Evolutionary conservation across 2,888 invertebrate genomes (phyloP).

Genomic region (Pegoplata infirma): DNA sequence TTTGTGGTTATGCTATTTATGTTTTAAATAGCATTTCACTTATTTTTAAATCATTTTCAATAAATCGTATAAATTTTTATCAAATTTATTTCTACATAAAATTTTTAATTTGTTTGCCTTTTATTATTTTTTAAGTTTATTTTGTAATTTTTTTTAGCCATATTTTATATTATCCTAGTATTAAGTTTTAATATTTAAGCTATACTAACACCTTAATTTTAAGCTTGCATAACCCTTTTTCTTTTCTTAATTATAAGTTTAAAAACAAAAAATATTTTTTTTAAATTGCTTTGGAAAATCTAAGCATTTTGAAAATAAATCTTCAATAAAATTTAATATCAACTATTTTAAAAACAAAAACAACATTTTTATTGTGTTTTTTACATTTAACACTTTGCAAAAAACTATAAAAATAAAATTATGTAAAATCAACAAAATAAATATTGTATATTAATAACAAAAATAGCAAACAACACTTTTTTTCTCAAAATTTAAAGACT

Average conservation of each 20-base stretch:
- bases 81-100: conserved; percentile 10
- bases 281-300: conserved; percentile 18
- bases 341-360: conserved; percentile 5
- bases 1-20: conserved; percentile 1
- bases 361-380: too few relatives aligned
- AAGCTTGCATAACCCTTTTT: conserved; percentile 21
- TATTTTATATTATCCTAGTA: conserved; percentile 34
- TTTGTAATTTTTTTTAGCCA: conserved; percentile 49
- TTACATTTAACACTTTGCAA: neutral
- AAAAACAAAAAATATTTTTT: neutral
- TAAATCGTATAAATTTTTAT: conserved; percentile 35
- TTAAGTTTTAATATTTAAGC: conserved; percentile 49
- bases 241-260: conserved; percentile 27
- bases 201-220: conserved; percentile 31
- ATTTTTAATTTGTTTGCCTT: conserved; percentile 47
- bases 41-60: conserved; percentile 18
- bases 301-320: conserved; percentile 20
- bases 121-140: conserved; percentile 37
- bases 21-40: neutral
- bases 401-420: neutral
- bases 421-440: neutral
- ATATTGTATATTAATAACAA: neutral
- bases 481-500: neutral
- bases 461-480: too few relatives aligned
- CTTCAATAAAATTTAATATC: conserved; percentile 34